These are phyloP conservation scores for Tauraco erythrolophus DNA, from an alignment of 2,113 vertebrate genomes.

Conservation along the genomic window DNA sequence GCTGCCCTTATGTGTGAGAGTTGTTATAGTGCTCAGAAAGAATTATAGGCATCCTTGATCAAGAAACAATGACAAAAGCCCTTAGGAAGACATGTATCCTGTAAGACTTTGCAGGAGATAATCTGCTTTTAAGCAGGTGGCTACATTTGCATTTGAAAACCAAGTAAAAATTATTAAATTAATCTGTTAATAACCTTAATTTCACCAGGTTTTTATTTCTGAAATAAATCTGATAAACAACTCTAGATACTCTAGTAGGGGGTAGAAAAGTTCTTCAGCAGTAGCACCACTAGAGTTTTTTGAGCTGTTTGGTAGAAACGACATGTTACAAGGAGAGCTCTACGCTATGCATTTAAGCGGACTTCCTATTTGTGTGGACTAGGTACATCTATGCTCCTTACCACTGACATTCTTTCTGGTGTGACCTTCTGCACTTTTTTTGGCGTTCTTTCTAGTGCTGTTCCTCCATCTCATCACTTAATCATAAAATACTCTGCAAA, in stretches of 20 bases:
- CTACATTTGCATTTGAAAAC: not conserved
- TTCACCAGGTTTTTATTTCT: not conserved
- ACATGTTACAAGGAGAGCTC: not conserved
- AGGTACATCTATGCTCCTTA: not conserved
- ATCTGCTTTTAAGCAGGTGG: not conserved
- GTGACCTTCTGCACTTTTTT: not conserved
- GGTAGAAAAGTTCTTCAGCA: not conserved
- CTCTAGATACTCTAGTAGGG: not conserved
- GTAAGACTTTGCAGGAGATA: not conserved
- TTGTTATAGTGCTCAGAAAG: not conserved
- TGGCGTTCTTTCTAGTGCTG: not conserved
- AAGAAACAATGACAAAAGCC: not conserved
- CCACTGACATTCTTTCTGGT: not conserved
- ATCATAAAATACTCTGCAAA: not conserved
- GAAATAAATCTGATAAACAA: not conserved
- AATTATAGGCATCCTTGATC: not conserved
- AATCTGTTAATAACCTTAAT: not conserved
- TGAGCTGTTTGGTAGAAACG: not conserved
- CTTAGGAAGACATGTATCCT: not conserved
- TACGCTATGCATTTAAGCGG: not conserved
- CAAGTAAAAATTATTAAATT: not conserved
- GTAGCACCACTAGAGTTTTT: not conserved
- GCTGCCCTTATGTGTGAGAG: not conserved
- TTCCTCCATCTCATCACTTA: not conserved
- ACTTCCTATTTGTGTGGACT: not conserved